These are phyloP conservation scores for Ostrea edulis DNA, from an alignment of 1,140 invertebrate species.

Conservation along the genomic window DNA sequence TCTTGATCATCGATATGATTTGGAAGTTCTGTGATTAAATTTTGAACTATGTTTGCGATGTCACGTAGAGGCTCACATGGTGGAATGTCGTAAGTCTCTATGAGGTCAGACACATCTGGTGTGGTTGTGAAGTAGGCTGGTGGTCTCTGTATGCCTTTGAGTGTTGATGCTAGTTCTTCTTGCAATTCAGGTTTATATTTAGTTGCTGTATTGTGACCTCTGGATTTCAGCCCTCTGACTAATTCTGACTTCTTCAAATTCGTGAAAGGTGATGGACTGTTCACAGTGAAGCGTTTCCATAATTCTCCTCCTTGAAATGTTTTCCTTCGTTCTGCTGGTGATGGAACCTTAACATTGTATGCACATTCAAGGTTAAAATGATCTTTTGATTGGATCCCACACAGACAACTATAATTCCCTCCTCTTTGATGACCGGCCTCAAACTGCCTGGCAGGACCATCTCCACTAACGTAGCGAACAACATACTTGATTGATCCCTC, in stretches of 20 bases:
- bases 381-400: conserved; percentile 13
- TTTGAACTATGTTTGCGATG: not conserved
- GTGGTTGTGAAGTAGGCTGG: not conserved
- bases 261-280: not conserved
- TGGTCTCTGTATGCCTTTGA: conserved; percentile 43
- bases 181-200: not conserved
- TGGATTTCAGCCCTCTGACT: not conserved
- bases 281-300: not conserved
- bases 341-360: not conserved
- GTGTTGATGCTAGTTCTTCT: not conserved
- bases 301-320: not conserved
- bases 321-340: not conserved
- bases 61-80: no score
- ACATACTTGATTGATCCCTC: not conserved
- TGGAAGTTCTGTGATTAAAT: conserved; percentile 28
- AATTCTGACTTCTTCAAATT: not conserved
- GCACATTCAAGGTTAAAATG: conserved; percentile 25
- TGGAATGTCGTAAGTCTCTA: conserved; percentile 17
- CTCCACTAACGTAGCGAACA: conserved; percentile 36
- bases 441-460: conserved; percentile 45
- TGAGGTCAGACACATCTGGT: not conserved
- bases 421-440: conserved; percentile 46
- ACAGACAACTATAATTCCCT: conserved; percentile 38
- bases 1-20: not conserved
- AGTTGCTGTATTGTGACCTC: not conserved